Evolutionary conservation across 2,888 invertebrate genomes (phyloP).

Genomic region (Acronicta aceris): DNA sequence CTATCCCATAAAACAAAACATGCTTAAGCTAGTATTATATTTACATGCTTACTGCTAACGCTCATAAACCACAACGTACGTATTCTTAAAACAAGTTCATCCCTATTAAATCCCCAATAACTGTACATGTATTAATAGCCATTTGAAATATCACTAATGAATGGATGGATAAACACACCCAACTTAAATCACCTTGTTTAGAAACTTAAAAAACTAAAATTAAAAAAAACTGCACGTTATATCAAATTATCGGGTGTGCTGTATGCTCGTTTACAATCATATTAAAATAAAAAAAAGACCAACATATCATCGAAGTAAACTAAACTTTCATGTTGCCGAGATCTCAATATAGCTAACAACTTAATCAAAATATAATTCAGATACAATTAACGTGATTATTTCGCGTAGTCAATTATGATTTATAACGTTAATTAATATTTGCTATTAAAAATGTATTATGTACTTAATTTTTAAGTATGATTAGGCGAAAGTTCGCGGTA

Average conservation of each 20-base stretch:
- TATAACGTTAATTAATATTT: slow-evolving; percentile 74
- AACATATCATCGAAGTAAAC: slow-evolving; percentile 33
- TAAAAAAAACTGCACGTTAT: slow-evolving; percentile 43
- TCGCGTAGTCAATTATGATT: slow-evolving; percentile 69
- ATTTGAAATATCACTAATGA: slow-evolving; percentile 37
- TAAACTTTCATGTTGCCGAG: slow-evolving; percentile 51
- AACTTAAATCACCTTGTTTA: slow-evolving; percentile 7
- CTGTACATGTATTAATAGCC: slow-evolving; percentile 32
- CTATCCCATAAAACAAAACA: no score
- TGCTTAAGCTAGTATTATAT: no score
- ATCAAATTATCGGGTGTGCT: slow-evolving; percentile 40
- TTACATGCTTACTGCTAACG: slow-evolving; percentile 3
- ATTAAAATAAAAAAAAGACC: slow-evolving; percentile 42
- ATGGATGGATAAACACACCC: slow-evolving; percentile 31
- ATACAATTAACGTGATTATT: slow-evolving; percentile 64
- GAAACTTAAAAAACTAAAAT: slow-evolving; percentile 14
- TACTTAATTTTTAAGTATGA: slow-evolving; percentile 69
- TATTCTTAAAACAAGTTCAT: slow-evolving; percentile 15
- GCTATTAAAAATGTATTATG: slow-evolving; percentile 63
- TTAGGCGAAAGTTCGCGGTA: slow-evolving; percentile 75
- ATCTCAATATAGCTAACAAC: slow-evolving; percentile 60
- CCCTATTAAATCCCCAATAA: slow-evolving; percentile 29
- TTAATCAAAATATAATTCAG: slow-evolving; percentile 73
- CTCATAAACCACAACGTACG: slow-evolving; percentile 20
- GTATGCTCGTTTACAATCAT: slow-evolving; percentile 52